Base-by-base conservation (phyloP, 1,140 invertebrate species). In the Aplysia californica region DNA sequence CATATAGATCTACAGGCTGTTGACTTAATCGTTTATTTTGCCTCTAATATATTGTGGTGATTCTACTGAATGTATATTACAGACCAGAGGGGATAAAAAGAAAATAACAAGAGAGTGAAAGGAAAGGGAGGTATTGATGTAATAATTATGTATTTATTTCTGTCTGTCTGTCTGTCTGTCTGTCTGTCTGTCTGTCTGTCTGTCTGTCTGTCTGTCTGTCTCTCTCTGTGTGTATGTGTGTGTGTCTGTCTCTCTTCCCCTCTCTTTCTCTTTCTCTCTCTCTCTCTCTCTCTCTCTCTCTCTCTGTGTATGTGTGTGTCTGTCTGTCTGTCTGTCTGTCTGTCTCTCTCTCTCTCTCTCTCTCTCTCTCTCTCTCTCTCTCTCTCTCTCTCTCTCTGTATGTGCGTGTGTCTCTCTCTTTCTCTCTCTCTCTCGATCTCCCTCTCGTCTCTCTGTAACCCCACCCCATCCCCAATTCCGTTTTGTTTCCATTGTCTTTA, bases 231-330 rank as follows among this genome's bases (percentile, higher is more conserved):
- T 59, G 56, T 76, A 39, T 55, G 36, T 68, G 64, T 55, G 56
- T 76, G 64, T 55, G 55, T 68, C 65, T 55, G 55, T 75, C 74
- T 55, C 56, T 68, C 65, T 59, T 55, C 55, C 74, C 50, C 39
- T 67, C 65, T 59, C 56, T 75, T 65, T 55, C 26, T 67, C 61
- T 55, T 67, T 68, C 41, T 50, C 26, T 75, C 65, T 59, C 64
- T 75, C 74, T 55, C 61, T 44, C 64, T 50, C 55, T 75, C 41
- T 56, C 38, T 61, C 58, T 55, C 55, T 59, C 71, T 55, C 61
- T 61, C 56, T 26, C 23, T 61, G 6, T 29, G 6, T 61, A 10
- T 61, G 6, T 36, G 29, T 38, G 26, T 67, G n/a, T 50, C 38
- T 61, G 10, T 73, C 58, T 50, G n/a, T 61, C 71, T 58, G 38